Base-by-base conservation (phyloP, 2,113 vertebrate genomes). In the Acrocephalus kingi region DNA sequence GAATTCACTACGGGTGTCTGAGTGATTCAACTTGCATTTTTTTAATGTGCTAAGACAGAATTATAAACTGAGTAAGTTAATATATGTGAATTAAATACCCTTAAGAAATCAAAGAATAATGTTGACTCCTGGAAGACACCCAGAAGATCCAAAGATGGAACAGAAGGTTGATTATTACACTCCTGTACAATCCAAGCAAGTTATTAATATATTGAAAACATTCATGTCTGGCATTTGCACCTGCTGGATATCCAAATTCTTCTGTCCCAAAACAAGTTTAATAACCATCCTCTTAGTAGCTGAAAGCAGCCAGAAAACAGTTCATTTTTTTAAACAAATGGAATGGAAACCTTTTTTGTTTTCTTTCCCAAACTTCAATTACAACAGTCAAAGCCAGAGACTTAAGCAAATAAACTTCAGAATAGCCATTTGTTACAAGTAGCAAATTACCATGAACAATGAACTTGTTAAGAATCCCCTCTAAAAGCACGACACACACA, bases 401-500 rank as follows among this genome's bases (percentile, higher is more conserved):
- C 76, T 77, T 87, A 64, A 68, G 89, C 93, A 97, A 96, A 94
- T 84, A 84, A 94, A 96, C 76, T 96, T 85, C 75, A 89, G 94
- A 95, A 94, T 55, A 86, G 67, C 80, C 80, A 84, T 93, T 90
- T 97, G 95, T 95, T 93, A 94, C 92, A 95, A 93, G 92, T 69
- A 95, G 96, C 92, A 96, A 96, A 91, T 86, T 84, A 94, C 86
- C 94, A 81, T 55, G 94, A 95, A 96, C 54, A 95, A 68, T 71
- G 58, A 86, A 89, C 73, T 93, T 92, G 81, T 95, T 94, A 93
- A 74, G 59, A 89, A 95, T 68, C 84, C 94, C 97, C 58, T 96
- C 97, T 96, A 97, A 89, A 96, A 97, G 96, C 90, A 98, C n/a
- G 31, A 97, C 95, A 97, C 96, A 97, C 96, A 98, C 97, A 97